A percentile compares a stretch with the other conserved stretches of the same genome.
These are phyloP conservation scores for Nyleta sp. DNA, from an alignment of 2,888 invertebrate genomes.

Conservation along the genomic window DNA sequence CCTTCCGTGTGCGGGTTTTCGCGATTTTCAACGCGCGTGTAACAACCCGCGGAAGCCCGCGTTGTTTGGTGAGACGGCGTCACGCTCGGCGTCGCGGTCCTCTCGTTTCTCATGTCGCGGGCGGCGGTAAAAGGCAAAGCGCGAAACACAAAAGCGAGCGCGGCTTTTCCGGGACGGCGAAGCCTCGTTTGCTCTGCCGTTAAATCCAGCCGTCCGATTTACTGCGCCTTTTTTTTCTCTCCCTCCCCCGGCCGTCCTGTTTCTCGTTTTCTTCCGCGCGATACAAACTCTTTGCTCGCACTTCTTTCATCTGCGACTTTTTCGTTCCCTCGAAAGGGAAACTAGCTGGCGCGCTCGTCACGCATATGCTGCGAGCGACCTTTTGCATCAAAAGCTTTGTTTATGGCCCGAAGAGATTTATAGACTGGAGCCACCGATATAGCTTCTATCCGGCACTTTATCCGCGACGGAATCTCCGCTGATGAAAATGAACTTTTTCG, in stretches of 20 bases:
- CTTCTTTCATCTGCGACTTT: constrained; percentile 57
- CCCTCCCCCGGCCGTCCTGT: not conserved
- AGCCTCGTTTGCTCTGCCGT: constrained; percentile 70
- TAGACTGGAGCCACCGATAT: constrained; percentile 72
- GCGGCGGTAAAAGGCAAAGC: constrained; percentile 64
- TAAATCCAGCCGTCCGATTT: constrained; percentile 74
- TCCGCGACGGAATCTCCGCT: constrained; percentile 70
- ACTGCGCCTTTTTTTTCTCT: constrained; percentile 2
- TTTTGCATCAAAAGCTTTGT: constrained; percentile 80
- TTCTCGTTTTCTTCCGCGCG: constrained; percentile 16
- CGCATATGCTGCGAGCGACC: constrained; percentile 79
- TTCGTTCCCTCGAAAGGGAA: constrained; percentile 39
- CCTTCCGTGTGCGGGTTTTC: constrained; percentile 57
- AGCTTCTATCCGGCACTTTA: constrained; percentile 70
- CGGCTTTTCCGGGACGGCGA: constrained; percentile 56
- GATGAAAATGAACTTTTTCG: constrained; percentile 71
- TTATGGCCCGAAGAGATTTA: constrained; percentile 74
- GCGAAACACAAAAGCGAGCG: constrained; percentile 64
- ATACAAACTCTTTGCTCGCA: constrained; percentile 37
- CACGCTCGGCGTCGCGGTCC: constrained; percentile 46
- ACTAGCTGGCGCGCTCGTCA: constrained; percentile 74
- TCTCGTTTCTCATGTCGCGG: constrained; percentile 58
- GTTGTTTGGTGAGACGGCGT: constrained; percentile 43
- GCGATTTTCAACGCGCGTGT: constrained; percentile 59
- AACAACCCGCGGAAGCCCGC: constrained; percentile 41